Base-by-base conservation (phyloP, 2,888 invertebrate genomes). In the Microchrysa polita region DNA sequence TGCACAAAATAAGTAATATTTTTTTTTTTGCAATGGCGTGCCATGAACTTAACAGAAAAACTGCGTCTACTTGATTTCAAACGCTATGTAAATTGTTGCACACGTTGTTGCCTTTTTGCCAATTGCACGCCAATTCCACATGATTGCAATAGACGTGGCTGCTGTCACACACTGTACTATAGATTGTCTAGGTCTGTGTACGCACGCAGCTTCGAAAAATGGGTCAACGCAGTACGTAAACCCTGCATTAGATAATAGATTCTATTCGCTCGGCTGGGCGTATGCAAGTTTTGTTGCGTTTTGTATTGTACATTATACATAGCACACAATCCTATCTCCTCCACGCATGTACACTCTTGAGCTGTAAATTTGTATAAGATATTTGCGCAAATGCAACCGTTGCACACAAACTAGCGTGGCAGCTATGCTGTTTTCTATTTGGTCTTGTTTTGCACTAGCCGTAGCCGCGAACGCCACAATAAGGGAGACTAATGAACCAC, bases 191-290 rank as follows among this genome's bases (percentile, higher is more conserved):
- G 27, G 27, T 34, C 27, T 34, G 27, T n/a, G 42, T 42, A 42
- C 42, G n/a, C n/a, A 34, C 27, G 7, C 27, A 34, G 27, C 27
- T 34, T 48, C 61, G 48, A n/a, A 61, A 59, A 61, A 61, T 61
- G 27, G 61, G 61, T 23, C 61, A 61, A 23, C 40, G n/a, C 23
- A 61, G 61, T 61, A 61, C 61, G 61, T 61, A 23, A 61, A 61
- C 61, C 40, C 61, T 34, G 40, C 61, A 61, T 61, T 61, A 61
- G 61, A 61, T 61, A 40, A 61, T 40, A 59, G 59, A 16, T n/a
- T 4, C 61, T 16, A 27, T 10, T 20, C n/a, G n/a, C 14, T 55
- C 55, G 14, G 22, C 48, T 48, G 55, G 14, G 55, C 55, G 20
- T 55, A 53, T 53, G 55, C n/a, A 16, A 48, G 14, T 48, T 42